These are phyloP conservation scores for Ephialtes manifestator DNA, from an alignment of 2,888 invertebrate genomes.

Conservation along the genomic window DNA sequence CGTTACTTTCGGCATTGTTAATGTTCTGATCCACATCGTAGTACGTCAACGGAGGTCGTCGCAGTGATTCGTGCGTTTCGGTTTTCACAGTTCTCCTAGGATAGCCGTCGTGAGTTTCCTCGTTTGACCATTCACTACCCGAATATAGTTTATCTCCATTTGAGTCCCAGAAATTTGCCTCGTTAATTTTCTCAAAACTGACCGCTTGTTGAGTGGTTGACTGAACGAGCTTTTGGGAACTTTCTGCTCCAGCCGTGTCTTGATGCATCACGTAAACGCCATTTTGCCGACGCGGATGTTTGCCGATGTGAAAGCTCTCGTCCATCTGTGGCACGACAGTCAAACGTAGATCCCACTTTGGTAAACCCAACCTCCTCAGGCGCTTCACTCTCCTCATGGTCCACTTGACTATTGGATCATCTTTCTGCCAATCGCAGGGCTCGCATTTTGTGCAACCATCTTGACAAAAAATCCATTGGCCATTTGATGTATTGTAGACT, in stretches of 20 bases:
- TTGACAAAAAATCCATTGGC: constrained; percentile 79
- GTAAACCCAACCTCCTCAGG: constrained; percentile 43
- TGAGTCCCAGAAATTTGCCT: neutral
- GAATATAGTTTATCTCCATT: neutral
- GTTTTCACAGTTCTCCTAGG: neutral
- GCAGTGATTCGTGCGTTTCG: constrained; percentile 31
- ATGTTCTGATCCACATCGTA: constrained; percentile 43
- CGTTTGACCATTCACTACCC: neutral
- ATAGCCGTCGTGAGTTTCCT: neutral
- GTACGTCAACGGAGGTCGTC: constrained; percentile 13
- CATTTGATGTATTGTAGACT: constrained; percentile 73
- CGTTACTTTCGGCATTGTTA: neutral
- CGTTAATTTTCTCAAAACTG: neutral
- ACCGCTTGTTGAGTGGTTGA: neutral
- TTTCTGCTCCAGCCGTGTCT: neutral
- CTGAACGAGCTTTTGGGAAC: constrained; percentile 2
- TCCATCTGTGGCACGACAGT: constrained; percentile 77
- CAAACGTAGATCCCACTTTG: constrained; percentile 77
- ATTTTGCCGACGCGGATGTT: constrained; percentile 11
- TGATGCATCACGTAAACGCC: constrained; percentile 73
- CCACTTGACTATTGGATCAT: constrained; percentile 74
- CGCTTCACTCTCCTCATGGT: constrained; percentile 72
- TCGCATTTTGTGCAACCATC: constrained; percentile 76
- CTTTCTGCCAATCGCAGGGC: constrained; percentile 71
- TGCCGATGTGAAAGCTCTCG: constrained; percentile 69